Conservation (phyloP, 1,140 invertebrate species). For the Brachionus asplanchnoidis region DNA sequence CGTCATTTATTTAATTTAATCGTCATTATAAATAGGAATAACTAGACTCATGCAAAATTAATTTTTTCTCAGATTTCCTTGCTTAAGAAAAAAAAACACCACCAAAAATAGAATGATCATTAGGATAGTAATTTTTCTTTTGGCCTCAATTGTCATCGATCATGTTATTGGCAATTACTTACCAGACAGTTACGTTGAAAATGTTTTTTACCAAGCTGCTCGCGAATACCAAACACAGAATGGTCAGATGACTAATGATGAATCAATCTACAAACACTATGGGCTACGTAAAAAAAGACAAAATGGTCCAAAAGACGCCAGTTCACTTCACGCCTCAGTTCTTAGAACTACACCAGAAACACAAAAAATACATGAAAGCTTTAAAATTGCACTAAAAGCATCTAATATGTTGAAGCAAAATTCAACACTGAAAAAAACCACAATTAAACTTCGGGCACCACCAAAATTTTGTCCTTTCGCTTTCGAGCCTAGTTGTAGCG, state of each 20-base stretch:
- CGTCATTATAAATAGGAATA: neutral
- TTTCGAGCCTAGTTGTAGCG: conserved; percentile 4
- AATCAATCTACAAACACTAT: neutral
- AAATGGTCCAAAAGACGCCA: neutral
- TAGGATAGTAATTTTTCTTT: neutral
- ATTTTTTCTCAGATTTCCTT: neutral
- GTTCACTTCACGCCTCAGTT: neutral
- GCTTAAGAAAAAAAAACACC: neutral
- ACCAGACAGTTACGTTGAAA: neutral
- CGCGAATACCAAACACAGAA: neutral
- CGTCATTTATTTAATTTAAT: neutral
- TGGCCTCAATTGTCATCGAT: neutral
- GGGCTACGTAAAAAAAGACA: neutral
- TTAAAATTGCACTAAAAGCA: conserved; percentile 24
- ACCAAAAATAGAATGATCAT: neutral
- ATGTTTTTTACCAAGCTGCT: neutral
- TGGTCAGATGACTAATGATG: neutral
- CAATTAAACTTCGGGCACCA: conserved; percentile 8
- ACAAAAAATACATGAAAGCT: conserved; percentile 27
- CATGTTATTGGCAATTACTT: neutral
- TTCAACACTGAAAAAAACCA: neutral
- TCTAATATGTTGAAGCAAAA: conserved; percentile 13
- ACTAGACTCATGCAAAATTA: neutral
- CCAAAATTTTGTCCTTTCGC: conserved; percentile 39
- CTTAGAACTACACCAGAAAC: conserved; percentile 6